Percentiles rank a stretch among this genome's conserved stretches.
Conservation (phyloP, 2,113 vertebrate species). For the Pteropus alecto region DNA sequence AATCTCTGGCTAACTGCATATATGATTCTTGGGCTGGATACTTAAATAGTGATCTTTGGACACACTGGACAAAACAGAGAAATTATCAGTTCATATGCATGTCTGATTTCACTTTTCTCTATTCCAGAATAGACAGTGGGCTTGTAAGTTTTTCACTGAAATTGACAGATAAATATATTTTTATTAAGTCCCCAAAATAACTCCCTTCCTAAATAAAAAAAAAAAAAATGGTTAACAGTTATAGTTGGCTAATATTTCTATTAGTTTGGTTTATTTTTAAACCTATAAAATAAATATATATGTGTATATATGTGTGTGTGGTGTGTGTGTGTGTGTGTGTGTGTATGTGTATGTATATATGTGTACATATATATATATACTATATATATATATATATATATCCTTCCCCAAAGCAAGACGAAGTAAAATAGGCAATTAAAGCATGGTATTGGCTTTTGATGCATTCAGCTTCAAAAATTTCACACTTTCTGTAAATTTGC, state of each 20-base stretch:
- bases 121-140: background rate
- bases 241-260: background rate
- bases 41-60: background rate
- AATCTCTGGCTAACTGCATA: background rate
- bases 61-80: background rate
- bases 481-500: background rate
- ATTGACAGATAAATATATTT: background rate
- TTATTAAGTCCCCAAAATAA: background rate
- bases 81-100: background rate
- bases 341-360: no score
- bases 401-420: background rate
- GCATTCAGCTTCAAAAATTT: background rate
- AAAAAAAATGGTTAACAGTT: background rate
- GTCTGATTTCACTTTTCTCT: background rate
- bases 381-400: background rate
- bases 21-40: background rate
- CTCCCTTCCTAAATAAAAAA: background rate
- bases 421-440: constrained; percentile 2
- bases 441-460: background rate
- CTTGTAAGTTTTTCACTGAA: background rate
- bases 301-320: no score
- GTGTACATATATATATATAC: no score
- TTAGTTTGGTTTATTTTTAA: background rate
- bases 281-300: background rate
- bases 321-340: no score